Evolutionary conservation across 37 sponge, comb jelly and placozoan genomes (phyloP).

Genomic region (Chondrilla cf. caribensis): DNA sequence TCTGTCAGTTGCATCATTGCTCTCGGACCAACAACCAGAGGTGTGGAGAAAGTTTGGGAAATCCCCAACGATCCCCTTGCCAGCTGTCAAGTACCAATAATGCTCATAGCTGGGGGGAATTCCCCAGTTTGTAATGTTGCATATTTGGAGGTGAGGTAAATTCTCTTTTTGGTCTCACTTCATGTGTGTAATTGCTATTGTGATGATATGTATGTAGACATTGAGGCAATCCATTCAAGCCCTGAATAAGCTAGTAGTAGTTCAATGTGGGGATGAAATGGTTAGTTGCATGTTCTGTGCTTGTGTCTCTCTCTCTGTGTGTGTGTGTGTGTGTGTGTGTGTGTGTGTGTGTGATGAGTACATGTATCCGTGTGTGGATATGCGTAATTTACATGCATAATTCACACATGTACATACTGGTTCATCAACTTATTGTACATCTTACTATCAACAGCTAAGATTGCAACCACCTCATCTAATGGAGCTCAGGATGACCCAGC

Average conservation of each 20-base stretch:
- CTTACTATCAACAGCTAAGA: conserved; percentile 61
- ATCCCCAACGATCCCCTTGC: conserved; percentile 54
- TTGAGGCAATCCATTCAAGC: conserved; percentile 35
- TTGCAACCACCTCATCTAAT: conserved; percentile 46
- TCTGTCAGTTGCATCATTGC: conserved; percentile 40
- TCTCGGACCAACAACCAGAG: conserved; percentile 50
- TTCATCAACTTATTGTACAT: no score
- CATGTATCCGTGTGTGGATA: no score
- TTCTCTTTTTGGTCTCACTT: background rate
- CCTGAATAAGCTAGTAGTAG: conserved; percentile 36
- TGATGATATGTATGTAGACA: conserved; percentile 22
- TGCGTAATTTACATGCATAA: no score
- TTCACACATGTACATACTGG: background rate
- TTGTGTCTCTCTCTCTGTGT: background rate
- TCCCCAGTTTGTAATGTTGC: conserved; percentile 4
- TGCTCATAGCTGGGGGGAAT: conserved; percentile 32
- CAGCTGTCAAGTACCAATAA: conserved; percentile 41
- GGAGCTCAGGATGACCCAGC: conserved; percentile 33
- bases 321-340: background rate
- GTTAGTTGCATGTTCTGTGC: conserved; percentile 11
- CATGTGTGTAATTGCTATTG: background rate
- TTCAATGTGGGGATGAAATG: conserved; percentile 67
- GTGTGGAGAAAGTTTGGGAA: conserved; percentile 24
- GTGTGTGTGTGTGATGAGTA: background rate
- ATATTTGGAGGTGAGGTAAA: conserved; percentile 50